Percentiles rank a stretch among this genome's conserved stretches.
Evolutionary conservation across 2,113 vertebrate species (phyloP).

Genomic region (Heterocephalus glaber): DNA sequence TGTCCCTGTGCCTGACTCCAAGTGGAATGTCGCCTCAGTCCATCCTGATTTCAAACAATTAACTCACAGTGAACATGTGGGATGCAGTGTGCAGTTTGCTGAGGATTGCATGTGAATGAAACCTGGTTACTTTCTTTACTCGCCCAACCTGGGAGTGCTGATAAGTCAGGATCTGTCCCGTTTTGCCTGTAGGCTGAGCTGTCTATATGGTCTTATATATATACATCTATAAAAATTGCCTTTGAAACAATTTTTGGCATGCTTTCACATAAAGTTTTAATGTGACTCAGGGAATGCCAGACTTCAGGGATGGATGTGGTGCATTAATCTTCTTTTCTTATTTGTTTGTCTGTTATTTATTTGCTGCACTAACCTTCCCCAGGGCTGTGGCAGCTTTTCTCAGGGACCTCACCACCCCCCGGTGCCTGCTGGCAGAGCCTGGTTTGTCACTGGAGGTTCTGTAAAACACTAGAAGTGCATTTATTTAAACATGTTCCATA

Average conservation of each 20-base stretch:
- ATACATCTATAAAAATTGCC: not conserved
- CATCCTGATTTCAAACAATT: not conserved
- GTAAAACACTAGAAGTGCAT: conserved; percentile 11
- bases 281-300: not conserved
- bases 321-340: not conserved
- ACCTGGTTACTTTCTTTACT: not conserved
- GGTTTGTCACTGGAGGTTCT: not conserved
- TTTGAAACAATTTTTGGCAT: not conserved
- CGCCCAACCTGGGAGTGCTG: not conserved
- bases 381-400: not conserved
- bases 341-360: not conserved
- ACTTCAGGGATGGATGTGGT: not conserved
- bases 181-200: not conserved
- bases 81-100: not conserved
- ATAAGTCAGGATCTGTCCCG: not conserved
- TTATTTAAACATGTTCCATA: conserved; percentile 60
- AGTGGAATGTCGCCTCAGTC: not conserved
- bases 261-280: not conserved
- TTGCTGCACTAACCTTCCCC: not conserved
- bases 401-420: not conserved
- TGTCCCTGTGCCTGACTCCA: not conserved
- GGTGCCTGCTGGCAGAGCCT: not conserved
- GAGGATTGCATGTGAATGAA: not conserved
- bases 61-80: not conserved
- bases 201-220: not conserved